phyloP scores from a whole-genome alignment of 2,888 invertebrate species.

The Dryobota labecula region DNA sequence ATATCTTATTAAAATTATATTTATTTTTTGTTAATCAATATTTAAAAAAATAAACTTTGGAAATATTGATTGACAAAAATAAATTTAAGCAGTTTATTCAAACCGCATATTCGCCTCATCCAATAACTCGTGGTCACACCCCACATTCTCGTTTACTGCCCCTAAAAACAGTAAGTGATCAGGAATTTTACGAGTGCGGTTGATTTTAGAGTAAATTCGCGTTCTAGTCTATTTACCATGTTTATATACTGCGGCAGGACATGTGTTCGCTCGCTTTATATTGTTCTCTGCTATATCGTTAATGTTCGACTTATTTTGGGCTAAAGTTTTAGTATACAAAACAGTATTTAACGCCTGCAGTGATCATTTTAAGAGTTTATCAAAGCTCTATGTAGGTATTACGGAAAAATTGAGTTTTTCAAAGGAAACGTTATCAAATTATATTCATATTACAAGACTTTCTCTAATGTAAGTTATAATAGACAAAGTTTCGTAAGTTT shows the following conservation, averaged over 20 bases:
- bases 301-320: slow-evolving; percentile 13
- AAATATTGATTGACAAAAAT: too few species aligned
- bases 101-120: slow-evolving; percentile 15
- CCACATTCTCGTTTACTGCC: slow-evolving; percentile 52
- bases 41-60: too few species aligned
- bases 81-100: not conserved
- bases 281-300: slow-evolving; percentile 21
- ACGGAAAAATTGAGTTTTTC: not conserved
- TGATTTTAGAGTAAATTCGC: slow-evolving; percentile 55
- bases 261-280: slow-evolving; percentile 57
- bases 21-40: not conserved
- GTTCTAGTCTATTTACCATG: slow-evolving; percentile 50
- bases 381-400: not conserved
- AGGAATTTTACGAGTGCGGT: slow-evolving; percentile 61
- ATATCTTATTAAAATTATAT: not conserved
- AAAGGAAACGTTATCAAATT: not conserved
- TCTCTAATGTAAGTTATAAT: slow-evolving; percentile 26
- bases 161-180: slow-evolving; percentile 64
- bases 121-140: slow-evolving; percentile 41
- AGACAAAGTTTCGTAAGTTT: slow-evolving; percentile 38
- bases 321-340: not conserved
- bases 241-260: slow-evolving; percentile 54
- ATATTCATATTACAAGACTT: not conserved
- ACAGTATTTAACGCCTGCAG: not conserved
- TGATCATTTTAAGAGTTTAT: not conserved